Evolutionary conservation across 2,797 vertebrate species (phyloP), one percentile per base, ranked within the genome.

Genomic region (Molossus molossus): DNA sequence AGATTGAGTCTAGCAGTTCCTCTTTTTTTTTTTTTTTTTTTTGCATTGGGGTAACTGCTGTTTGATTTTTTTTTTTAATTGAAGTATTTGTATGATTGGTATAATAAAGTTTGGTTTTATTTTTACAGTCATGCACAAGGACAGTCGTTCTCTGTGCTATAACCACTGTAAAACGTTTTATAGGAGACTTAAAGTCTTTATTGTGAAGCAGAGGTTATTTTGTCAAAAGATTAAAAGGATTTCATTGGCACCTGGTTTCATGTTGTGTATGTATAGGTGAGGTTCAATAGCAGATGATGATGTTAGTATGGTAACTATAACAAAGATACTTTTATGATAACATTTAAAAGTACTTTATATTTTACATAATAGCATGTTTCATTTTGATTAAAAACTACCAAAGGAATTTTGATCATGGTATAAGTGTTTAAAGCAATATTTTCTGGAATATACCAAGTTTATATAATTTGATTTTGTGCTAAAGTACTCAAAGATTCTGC

Each of bases 341-440:
- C 94, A 94, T 94, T 97, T 97, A 60, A 76, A 95, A 98, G 90
- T 95, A 65, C 95, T 97, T 53, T 97, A 97, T 98, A 82, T 97
- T 98, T 98, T 97, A 91, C 97, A 90, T 93, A 96, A 88, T 76
- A 91, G 96, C 98, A 97, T 98, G 96, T 98, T 98, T 97, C 96
- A 92, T 97, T 98, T 97, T 98, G 92, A 95, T 98, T 97, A 97
- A 98, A 96, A 98, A 79, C 97, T 98, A 98, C 98, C 98, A 98
- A 98, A 98, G 97, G 98, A 98, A 94, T 97, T 97, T 97, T 97
- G 97, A 98, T 97, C 82, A 60, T 97, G 97, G 96, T 96, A 90
- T 97, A 97, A 97, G 82, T 98, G 96, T 97, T 94, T 94, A 97
- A 95, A 98, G 97, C 96, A 98, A 96, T 98, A 98, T 98, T 98